These are phyloP conservation scores for Mormyrus hasselquistii DNA, from an alignment of 2,797 vertebrate species.

Conservation along the genomic window DNA sequence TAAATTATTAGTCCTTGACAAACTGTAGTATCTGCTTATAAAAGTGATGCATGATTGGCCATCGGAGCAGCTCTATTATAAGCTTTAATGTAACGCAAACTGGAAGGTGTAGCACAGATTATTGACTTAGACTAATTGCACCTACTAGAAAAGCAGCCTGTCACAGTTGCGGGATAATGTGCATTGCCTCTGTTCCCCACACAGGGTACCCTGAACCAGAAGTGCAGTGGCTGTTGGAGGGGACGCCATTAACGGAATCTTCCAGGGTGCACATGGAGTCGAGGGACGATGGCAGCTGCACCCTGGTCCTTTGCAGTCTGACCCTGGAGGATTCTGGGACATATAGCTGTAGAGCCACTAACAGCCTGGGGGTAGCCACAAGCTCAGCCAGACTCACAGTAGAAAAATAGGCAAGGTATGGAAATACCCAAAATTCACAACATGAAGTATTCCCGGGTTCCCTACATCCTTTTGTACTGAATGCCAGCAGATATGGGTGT, in stretches of 20 bases:
- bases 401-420: slow-evolving; percentile 19
- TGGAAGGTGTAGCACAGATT: neutral
- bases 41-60: neutral
- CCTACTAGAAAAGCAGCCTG: neutral
- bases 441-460: neutral
- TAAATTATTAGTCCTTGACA: neutral
- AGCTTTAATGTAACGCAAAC: neutral
- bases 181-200: neutral
- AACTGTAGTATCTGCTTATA: neutral
- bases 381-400: slow-evolving; percentile 52
- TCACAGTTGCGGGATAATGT: neutral
- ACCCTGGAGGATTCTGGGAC: slow-evolving; percentile 41
- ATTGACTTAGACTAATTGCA: neutral
- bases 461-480: neutral
- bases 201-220: slow-evolving; percentile 72
- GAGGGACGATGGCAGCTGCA: slow-evolving; percentile 63
- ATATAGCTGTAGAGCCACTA: slow-evolving; percentile 65
- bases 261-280: slow-evolving; percentile 57
- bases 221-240: slow-evolving; percentile 64
- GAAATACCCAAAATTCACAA: neutral
- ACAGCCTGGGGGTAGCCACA: slow-evolving; percentile 48
- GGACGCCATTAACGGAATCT: slow-evolving; percentile 54
- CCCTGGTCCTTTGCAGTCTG: slow-evolving; percentile 51
- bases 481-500: neutral
- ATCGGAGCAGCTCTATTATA: neutral